These are phyloP conservation scores for Neosilurus hyrtlii DNA, from an alignment of 2,797 vertebrate species.

Conservation along the genomic window DNA sequence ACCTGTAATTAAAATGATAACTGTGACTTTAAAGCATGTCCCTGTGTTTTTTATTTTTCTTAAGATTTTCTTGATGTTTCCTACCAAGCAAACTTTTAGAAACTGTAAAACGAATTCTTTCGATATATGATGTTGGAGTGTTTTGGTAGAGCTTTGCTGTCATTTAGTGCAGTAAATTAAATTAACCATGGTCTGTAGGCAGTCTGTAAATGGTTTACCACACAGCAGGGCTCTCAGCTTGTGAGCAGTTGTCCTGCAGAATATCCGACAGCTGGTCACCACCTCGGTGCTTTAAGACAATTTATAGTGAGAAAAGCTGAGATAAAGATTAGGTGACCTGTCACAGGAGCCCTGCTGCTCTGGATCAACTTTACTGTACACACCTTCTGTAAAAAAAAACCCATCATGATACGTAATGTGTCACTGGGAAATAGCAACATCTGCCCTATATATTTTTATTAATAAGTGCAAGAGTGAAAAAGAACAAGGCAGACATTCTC, in stretches of 20 bases:
- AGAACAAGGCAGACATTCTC: background rate
- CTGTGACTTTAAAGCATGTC: slow-evolving; percentile 50
- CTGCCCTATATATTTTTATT: background rate
- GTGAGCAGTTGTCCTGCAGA: slow-evolving; percentile 48
- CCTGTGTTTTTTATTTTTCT: slow-evolving; percentile 22
- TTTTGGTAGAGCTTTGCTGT: background rate
- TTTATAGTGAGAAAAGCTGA: slow-evolving; percentile 1
- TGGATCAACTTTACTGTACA: background rate
- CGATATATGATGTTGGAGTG: background rate
- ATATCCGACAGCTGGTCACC: slow-evolving; percentile 36
- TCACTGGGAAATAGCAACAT: background rate
- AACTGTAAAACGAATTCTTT: background rate
- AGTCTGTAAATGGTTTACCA: slow-evolving; percentile 38
- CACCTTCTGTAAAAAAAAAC: background rate
- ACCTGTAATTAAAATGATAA: slow-evolving; percentile 64
- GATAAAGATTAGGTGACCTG: background rate
- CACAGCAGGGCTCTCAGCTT: slow-evolving; percentile 40
- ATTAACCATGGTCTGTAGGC: slow-evolving; percentile 20
- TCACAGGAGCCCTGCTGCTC: background rate
- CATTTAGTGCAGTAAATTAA: slow-evolving; percentile 19
- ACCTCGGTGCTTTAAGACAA: slow-evolving; percentile 37
- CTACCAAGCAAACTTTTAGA: background rate
- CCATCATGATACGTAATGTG: background rate
- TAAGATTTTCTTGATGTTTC: too few relatives aligned
- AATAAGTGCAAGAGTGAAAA: slow-evolving; percentile 11